Conservation (phyloP, 2,113 vertebrate species). For the Oxyura jamaicensis region DNA sequence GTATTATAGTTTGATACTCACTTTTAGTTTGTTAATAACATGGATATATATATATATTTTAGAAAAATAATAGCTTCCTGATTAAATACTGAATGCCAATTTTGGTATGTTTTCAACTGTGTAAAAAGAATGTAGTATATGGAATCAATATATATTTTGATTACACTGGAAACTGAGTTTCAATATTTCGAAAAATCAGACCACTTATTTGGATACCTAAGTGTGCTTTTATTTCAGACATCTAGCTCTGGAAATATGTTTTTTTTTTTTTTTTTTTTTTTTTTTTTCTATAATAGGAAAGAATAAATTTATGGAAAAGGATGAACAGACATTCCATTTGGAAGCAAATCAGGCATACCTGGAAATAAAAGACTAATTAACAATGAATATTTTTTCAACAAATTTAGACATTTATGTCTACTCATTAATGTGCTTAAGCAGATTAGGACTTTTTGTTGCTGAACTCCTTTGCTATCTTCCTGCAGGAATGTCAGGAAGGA, state of each 20-base stretch:
- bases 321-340: background rate
- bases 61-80: slow-evolving; percentile 28
- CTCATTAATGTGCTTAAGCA: background rate
- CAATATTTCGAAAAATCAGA: slow-evolving; percentile 35
- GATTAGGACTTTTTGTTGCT: background rate
- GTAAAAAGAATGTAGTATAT: slow-evolving; percentile 19
- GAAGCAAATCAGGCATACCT: background rate
- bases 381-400: background rate
- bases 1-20: slow-evolving; percentile 30
- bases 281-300: background rate
- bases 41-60: too few species aligned
- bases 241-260: background rate
- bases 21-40: slow-evolving; percentile 47
- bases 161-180: background rate
- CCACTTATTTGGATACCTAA: background rate
- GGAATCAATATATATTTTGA: slow-evolving; percentile 53
- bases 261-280: too few species aligned
- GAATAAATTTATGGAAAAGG: background rate
- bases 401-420: background rate
- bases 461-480: background rate
- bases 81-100: slow-evolving; percentile 31
- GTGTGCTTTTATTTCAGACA: background rate
- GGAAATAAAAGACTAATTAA: background rate
- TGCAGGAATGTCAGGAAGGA: background rate
- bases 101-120: slow-evolving; percentile 38